phyloP scores from a whole-genome alignment of 2,888 invertebrate genomes.

The Trypoxylon attenuatum region DNA sequence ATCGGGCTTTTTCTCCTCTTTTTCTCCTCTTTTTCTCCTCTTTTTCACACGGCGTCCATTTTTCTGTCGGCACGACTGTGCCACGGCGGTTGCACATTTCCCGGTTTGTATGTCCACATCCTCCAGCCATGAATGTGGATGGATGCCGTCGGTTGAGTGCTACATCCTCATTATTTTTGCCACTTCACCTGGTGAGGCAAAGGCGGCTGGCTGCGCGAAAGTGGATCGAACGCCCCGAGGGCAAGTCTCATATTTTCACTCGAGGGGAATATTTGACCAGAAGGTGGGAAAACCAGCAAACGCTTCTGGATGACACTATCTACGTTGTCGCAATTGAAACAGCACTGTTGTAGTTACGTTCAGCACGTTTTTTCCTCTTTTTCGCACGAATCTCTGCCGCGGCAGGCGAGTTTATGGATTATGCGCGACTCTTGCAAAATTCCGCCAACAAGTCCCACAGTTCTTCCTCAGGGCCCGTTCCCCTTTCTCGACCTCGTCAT shows the following conservation, averaged over 20 bases:
- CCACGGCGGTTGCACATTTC: too few species aligned
- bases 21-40: slow-evolving; percentile 32
- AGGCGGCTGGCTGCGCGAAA: background rate
- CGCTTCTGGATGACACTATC: too few species aligned
- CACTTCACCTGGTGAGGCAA: slow-evolving; percentile 11
- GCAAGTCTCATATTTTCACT: too few species aligned
- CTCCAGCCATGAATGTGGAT: too few species aligned
- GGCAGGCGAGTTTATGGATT: slow-evolving; percentile 51
- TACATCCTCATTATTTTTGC: background rate
- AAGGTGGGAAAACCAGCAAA: too few species aligned
- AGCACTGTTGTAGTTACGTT: too few species aligned
- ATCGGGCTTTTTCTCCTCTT: too few species aligned
- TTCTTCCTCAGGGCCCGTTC: slow-evolving; percentile 43
- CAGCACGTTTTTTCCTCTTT: background rate
- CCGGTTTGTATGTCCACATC: too few species aligned
- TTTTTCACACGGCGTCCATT: slow-evolving; percentile 32
- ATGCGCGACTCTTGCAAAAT: slow-evolving; percentile 63
- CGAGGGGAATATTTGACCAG: too few species aligned
- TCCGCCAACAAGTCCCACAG: slow-evolving; percentile 63
- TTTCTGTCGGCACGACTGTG: too few species aligned
- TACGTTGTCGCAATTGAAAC: too few species aligned
- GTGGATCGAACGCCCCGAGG: background rate
- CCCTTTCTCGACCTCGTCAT: slow-evolving; percentile 35
- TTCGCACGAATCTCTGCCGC: slow-evolving; percentile 10
- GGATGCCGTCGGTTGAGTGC: slow-evolving; percentile 3